Percentiles rank a stretch among this genome's conserved stretches.
These are phyloP conservation scores for Candoia aspera DNA, from an alignment of 2,113 vertebrate species.

Conservation along the genomic window DNA sequence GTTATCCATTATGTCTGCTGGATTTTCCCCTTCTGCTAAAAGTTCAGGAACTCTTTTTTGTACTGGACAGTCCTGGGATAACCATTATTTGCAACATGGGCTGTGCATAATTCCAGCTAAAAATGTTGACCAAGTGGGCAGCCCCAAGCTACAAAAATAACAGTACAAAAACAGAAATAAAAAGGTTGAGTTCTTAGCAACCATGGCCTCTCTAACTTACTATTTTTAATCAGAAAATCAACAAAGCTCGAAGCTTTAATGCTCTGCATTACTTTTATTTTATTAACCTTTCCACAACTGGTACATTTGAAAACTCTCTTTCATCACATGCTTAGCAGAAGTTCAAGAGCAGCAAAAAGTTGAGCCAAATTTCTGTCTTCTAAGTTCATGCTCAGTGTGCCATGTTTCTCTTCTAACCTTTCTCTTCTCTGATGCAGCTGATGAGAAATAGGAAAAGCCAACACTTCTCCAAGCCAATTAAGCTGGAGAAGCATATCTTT, in stretches of 20 bases:
- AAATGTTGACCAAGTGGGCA: not conserved
- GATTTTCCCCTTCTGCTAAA: not conserved
- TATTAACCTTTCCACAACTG: slow-evolving; percentile 67
- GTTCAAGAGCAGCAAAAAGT: slow-evolving; percentile 60
- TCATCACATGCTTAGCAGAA: slow-evolving; percentile 69
- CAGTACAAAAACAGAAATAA: not conserved
- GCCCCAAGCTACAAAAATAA: not conserved
- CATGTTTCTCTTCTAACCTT: slow-evolving; percentile 58
- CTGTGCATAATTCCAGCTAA: not conserved
- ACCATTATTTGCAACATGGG: not conserved
- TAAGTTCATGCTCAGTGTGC: slow-evolving; percentile 58
- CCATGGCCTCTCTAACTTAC: slow-evolving; percentile 30
- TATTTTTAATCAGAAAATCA: slow-evolving; percentile 59
- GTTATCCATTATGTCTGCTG: not conserved
- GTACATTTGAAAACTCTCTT: slow-evolving; percentile 71
- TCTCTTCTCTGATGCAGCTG: slow-evolving; percentile 56
- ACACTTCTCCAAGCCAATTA: slow-evolving; percentile 20
- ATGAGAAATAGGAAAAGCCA: slow-evolving; percentile 46
- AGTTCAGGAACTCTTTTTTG: not conserved
- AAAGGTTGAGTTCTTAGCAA: not conserved
- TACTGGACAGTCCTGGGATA: too few relatives aligned
- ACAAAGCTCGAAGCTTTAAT: slow-evolving; percentile 61
- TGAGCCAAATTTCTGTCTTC: slow-evolving; percentile 68
- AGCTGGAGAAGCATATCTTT: slow-evolving; percentile 22
- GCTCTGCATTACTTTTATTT: slow-evolving; percentile 60